Conservation (phyloP, 2,113 vertebrate genomes). For the Rafetus swinhoei region DNA sequence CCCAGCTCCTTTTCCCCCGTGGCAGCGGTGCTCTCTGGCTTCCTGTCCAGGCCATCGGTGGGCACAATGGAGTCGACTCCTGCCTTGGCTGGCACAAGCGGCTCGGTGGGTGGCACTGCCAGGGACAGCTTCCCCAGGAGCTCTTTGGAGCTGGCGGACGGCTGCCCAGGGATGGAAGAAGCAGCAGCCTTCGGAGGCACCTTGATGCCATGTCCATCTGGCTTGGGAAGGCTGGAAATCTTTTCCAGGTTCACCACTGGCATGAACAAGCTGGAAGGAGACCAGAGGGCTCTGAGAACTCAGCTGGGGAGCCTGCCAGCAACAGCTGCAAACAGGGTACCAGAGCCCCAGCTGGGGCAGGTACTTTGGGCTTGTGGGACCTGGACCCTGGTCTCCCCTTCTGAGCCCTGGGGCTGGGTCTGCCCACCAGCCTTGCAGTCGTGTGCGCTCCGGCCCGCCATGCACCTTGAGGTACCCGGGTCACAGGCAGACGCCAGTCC, state of each 20-base stretch:
- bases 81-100: slow-evolving; percentile 32
- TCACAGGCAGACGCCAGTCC: not conserved
- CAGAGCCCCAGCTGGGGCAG: not conserved
- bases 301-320: not conserved
- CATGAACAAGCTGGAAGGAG: slow-evolving; percentile 83
- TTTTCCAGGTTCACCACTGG: slow-evolving; percentile 87
- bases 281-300: not conserved
- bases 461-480: not conserved
- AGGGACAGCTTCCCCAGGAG: slow-evolving; percentile 62
- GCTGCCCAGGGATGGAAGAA: slow-evolving; percentile 72
- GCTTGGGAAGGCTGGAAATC: slow-evolving; percentile 83
- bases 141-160: slow-evolving; percentile 79
- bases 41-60: slow-evolving; percentile 72
- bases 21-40: slow-evolving; percentile 73
- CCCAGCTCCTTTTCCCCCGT: slow-evolving; percentile 60
- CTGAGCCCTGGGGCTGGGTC: no score
- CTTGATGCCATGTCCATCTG: slow-evolving; percentile 85
- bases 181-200: slow-evolving; percentile 75
- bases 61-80: slow-evolving; percentile 65
- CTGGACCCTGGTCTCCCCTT: not conserved
- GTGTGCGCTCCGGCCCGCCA: not conserved
- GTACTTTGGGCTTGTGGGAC: not conserved
- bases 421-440: not conserved
- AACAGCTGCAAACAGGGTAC: not conserved
- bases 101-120: slow-evolving; percentile 65